Conservation (phyloP, 53 echinoderm and acorn worm species). For the Mesocentrotus franciscanus region DNA sequence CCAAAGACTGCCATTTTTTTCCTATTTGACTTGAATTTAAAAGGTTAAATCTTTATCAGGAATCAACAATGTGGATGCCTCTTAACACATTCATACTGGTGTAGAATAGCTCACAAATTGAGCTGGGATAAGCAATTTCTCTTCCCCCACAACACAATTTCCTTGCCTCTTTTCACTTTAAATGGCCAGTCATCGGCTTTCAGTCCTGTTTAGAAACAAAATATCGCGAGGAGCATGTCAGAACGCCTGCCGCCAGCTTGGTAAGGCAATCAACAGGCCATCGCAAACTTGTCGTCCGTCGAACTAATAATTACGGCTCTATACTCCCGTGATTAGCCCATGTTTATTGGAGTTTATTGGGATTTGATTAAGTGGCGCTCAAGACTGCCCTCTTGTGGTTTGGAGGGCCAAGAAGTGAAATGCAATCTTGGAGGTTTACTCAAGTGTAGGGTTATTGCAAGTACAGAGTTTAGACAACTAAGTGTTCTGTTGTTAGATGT, state of each 20-base stretch:
- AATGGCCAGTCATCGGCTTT: slow-evolving; percentile 34
- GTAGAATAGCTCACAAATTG: neutral
- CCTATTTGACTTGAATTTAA: neutral
- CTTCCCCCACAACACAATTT: neutral
- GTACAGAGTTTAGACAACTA: neutral
- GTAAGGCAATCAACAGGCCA: slow-evolving; percentile 30
- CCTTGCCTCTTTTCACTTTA: slow-evolving; percentile 22
- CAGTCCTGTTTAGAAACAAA: slow-evolving; percentile 62
- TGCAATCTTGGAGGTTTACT: neutral
- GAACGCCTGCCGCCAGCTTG: slow-evolving; percentile 16
- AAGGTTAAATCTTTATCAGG: neutral
- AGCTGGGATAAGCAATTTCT: slow-evolving; percentile 14
- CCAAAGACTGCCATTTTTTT: neutral
- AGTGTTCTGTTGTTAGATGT: neutral
- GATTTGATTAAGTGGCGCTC: slow-evolving; percentile 50
- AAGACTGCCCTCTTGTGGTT: neutral
- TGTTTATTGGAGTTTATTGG: slow-evolving; percentile 42
- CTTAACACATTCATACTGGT: neutral
- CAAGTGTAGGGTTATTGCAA: neutral
- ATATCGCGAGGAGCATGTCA: slow-evolving; percentile 41
- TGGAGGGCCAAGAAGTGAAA: neutral
- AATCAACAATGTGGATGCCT: neutral
- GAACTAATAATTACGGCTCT: slow-evolving; percentile 44
- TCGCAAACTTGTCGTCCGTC: slow-evolving; percentile 10
- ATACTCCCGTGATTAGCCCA: slow-evolving; percentile 31